These are phyloP conservation scores for Nerophis ophidion DNA, from an alignment of 2,113 vertebrate genomes.

Conservation along the genomic window DNA sequence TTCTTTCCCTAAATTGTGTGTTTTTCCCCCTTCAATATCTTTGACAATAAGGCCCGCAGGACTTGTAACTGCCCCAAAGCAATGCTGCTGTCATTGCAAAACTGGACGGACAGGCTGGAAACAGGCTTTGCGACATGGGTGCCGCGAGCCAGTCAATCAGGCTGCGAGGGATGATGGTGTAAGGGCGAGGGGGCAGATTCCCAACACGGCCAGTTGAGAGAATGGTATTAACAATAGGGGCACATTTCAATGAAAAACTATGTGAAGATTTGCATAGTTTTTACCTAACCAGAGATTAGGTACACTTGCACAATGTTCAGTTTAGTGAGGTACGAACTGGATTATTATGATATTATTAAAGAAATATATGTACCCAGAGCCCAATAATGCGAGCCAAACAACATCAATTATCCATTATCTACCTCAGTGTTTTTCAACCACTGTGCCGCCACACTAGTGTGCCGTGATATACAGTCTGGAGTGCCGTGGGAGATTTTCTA, in stretches of 20 bases:
- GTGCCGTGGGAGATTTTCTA: no score
- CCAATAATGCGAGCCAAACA: no score
- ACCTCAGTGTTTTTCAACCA: no score
- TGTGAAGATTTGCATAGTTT: neutral
- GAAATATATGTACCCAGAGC: no score
- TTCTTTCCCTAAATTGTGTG: neutral
- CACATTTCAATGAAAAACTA: neutral
- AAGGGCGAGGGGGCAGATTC: slow-evolving; percentile 14
- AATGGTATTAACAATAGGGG: neutral
- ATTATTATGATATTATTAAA: no score
- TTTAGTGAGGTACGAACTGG: no score
- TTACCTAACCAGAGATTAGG: no score
- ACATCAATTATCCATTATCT: no score
- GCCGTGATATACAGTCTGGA: no score
- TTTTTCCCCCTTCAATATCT: neutral
- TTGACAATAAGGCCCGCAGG: slow-evolving; percentile 3
- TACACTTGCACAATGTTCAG: no score
- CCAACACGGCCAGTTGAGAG: neutral
- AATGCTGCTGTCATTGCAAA: slow-evolving; percentile 34
- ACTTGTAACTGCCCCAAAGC: neutral
- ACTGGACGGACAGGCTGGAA: slow-evolving; percentile 45
- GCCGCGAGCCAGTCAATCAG: slow-evolving; percentile 51
- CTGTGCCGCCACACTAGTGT: no score
- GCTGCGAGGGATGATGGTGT: slow-evolving; percentile 30
- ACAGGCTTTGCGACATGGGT: slow-evolving; percentile 13